Base-by-base conservation (phyloP, 2,113 vertebrate genomes). In the Ursus arctos region DNA sequence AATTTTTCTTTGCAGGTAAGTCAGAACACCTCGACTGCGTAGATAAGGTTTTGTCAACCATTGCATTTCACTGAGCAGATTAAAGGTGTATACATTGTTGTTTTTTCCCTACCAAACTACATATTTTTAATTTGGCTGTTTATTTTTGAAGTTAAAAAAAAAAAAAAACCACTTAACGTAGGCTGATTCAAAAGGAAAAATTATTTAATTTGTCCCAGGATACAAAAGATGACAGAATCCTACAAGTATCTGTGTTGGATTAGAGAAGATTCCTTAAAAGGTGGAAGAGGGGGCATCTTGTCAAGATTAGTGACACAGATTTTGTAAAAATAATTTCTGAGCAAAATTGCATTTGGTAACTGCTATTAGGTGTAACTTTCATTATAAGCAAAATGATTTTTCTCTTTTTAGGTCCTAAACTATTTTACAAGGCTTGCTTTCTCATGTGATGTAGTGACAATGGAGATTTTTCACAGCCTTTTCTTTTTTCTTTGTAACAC, bases 301-400 rank as follows among this genome's bases (percentile, higher is more conserved):
- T 76, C 13, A 95, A 96, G 63, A 92, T 91, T 83, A 92, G 59
- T 86, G 59, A 80, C 74, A 55, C 63, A 94, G 55, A 53, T 83
- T 76, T 93, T 95, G 21, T 87, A 82, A 96, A 94, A 91, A n/a
- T 95, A 40, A 43, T 67, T 86, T 74, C 33, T 83, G 79, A 71
- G 26, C 59, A 91, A 91, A 76, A 81, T 74, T 83, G 6, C 13
- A 31, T 83, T 92, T 95, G 43, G 71, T 95, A 81, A 59, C 74
- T 86, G 63, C 63, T 14, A 18, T 84, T 57, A 84, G 36, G 18
- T 85, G 0, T 71, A 55, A 95, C 33, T 83, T 80, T 18, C 43
- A 49, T 49, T 76, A 22, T 14, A 65, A 82, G n/a, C 36, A 86
- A 91, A 96, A 40, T 47, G 9, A 40, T 72, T 89, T 83, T 85